A percentile compares a stretch with the other conserved stretches of the same genome.
These are phyloP conservation scores for Gallinago paraguaiae DNA, from an alignment of 2,113 vertebrate genomes.

Conservation along the genomic window DNA sequence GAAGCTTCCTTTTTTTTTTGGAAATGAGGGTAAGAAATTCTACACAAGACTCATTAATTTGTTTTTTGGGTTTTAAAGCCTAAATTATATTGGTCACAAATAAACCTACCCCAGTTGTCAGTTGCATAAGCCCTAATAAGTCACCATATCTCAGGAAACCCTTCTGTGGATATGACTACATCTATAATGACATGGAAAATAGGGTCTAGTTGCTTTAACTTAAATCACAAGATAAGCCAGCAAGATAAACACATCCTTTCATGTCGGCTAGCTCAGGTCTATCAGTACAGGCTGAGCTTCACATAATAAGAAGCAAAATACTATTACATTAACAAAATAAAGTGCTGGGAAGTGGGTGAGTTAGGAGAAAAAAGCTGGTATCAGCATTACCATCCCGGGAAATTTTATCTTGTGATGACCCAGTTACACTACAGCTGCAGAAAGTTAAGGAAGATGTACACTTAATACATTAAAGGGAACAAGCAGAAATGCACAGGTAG, in stretches of 20 bases:
- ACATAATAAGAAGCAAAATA: neutral
- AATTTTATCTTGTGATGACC: neutral
- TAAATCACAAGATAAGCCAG: neutral
- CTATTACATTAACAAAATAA: neutral
- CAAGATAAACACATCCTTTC: neutral
- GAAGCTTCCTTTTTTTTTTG: neutral
- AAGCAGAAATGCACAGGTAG: neutral
- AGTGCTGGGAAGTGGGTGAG: neutral
- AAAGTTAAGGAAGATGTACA: neutral
- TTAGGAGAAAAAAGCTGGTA: neutral
- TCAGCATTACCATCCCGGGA: neutral
- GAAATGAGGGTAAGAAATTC: neutral
- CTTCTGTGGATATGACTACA: neutral
- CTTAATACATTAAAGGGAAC: neutral
- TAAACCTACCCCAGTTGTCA: neutral
- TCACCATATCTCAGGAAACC: neutral
- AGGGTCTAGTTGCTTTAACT: neutral
- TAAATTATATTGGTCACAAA: neutral
- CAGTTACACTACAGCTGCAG: neutral
- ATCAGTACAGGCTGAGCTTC: neutral
- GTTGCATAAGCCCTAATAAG: neutral
- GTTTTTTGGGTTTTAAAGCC: neutral
- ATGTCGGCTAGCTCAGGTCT: fast-evolving
- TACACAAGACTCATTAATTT: neutral
- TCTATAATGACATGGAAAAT: neutral